Evolutionary conservation across 2,888 invertebrate species (phyloP).

Genomic region (Liodrosophila aerea): DNA sequence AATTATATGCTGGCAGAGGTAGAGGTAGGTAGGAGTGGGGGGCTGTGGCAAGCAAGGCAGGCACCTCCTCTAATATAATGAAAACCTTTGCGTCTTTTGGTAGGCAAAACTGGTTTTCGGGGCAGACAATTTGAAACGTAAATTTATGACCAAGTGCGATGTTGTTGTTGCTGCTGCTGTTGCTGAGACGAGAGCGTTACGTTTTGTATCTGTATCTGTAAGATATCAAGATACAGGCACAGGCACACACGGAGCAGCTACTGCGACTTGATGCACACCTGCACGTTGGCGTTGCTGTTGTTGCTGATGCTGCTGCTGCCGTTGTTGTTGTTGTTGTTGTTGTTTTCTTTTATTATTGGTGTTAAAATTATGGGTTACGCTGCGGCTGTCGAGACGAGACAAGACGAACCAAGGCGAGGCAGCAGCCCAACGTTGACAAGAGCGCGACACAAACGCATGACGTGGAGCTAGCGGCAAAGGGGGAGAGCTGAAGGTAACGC

Average conservation of each 20-base stretch:
- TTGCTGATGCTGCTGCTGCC: constrained; percentile 29
- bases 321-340: constrained; percentile 27
- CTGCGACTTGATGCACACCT: constrained; percentile 77
- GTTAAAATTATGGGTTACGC: constrained; percentile 77
- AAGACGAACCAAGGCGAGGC: constrained; percentile 38
- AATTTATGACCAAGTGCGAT: constrained; percentile 73
- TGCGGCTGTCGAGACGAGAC: constrained; percentile 34
- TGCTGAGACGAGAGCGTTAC: constrained; percentile 44
- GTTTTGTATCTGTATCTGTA: constrained; percentile 67
- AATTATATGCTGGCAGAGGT: constrained; percentile 19
- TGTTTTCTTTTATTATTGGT: constrained; percentile 72
- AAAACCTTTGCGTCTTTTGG: constrained; percentile 67
- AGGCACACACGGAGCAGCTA: constrained; percentile 40
- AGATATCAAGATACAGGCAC: constrained; percentile 72
- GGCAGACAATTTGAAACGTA: constrained; percentile 71
- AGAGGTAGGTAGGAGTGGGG: neutral
- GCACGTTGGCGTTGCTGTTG: constrained; percentile 56
- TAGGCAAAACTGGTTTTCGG: constrained; percentile 59
- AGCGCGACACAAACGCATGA: constrained; percentile 46
- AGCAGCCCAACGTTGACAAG: constrained; percentile 58
- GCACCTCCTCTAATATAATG: constrained; percentile 50
- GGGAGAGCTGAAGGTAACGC: neutral
- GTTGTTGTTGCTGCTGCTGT: constrained; percentile 22
- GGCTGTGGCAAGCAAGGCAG: constrained; percentile 15
- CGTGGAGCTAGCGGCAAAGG: neutral